These are phyloP conservation scores for Coracias cyanogaster DNA, from an alignment of 2,797 vertebrate genomes.

Conservation along the genomic window DNA sequence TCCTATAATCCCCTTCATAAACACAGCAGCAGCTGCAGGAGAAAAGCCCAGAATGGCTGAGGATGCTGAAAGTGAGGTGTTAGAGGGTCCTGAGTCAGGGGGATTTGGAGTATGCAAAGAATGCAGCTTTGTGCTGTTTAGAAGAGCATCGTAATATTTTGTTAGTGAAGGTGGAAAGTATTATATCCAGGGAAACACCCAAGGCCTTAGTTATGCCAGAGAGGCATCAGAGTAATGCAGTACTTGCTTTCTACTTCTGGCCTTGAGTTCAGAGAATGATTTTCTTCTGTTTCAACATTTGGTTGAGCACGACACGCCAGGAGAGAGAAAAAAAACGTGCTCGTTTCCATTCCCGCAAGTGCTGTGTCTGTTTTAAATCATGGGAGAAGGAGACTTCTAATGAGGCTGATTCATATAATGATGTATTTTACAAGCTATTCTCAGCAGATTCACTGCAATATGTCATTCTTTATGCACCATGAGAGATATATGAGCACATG, in stretches of 20 bases:
- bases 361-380: slow-evolving; percentile 70
- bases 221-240: background rate
- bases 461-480: slow-evolving; percentile 58
- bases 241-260: slow-evolving; percentile 39
- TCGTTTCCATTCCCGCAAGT: slow-evolving; percentile 48
- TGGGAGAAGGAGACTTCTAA: slow-evolving; percentile 58
- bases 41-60: background rate
- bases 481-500: slow-evolving; percentile 25
- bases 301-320: slow-evolving; percentile 29
- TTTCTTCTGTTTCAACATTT: slow-evolving; percentile 57
- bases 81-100: background rate
- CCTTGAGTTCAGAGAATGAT: slow-evolving; percentile 44
- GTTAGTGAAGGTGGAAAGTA: slow-evolving; percentile 23
- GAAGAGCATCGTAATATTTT: background rate
- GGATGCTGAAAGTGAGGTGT: slow-evolving; percentile 51
- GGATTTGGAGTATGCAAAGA: slow-evolving; percentile 42
- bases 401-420: slow-evolving; percentile 72
- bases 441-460: slow-evolving; percentile 70
- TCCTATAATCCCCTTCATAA: slow-evolving; percentile 44
- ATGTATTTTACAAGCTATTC: slow-evolving; percentile 75
- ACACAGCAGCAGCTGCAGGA: slow-evolving; percentile 48
- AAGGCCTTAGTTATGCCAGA: slow-evolving; percentile 18
- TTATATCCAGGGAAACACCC: slow-evolving; percentile 30
- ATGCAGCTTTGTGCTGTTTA: slow-evolving; percentile 5
- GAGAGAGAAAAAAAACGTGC: background rate